Percentiles rank a stretch among this genome's conserved stretches.
phyloP scores from a whole-genome alignment of 2,113 vertebrate species.

The Salvelinus alpinus region DNA sequence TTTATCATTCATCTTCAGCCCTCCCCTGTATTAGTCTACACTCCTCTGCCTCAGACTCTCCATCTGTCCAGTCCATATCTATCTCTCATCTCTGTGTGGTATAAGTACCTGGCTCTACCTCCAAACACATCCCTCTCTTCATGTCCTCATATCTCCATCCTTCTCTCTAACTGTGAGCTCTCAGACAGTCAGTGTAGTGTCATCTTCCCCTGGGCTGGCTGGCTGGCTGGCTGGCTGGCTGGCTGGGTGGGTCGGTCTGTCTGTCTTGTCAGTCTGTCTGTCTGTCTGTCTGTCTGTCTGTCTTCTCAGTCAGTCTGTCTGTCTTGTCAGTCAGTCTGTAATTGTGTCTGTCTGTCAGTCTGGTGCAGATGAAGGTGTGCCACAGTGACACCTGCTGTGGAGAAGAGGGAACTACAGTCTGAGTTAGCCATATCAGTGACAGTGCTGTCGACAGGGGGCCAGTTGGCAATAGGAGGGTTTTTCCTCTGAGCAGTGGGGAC shows the following conservation, averaged over 20 bases:
- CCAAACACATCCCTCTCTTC: slow-evolving; percentile 18
- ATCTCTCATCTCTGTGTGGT: no score
- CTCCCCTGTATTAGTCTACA: not conserved
- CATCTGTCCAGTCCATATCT: not conserved
- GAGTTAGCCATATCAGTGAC: no score
- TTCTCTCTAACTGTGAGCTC: slow-evolving; percentile 11
- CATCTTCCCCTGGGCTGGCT: not conserved
- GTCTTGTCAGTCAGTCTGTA: not conserved
- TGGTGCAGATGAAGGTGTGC: no score
- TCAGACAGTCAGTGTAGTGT: no score
- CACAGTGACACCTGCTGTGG: no score
- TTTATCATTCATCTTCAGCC: not conserved
- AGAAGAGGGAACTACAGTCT: no score
- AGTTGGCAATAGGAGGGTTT: no score
- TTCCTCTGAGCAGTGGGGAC: no score
- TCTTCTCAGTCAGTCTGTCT: not conserved
- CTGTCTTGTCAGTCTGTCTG: not conserved
- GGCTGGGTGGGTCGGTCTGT: not conserved
- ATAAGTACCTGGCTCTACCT: not conserved
- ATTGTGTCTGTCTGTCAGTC: not conserved
- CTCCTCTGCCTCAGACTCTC: not conserved
- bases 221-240: not conserved
- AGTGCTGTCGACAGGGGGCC: no score
- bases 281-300: not conserved
- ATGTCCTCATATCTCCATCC: slow-evolving; percentile 3